Conservation (phyloP, 2,797 vertebrate species). For the Emydoidea blandingii region DNA sequence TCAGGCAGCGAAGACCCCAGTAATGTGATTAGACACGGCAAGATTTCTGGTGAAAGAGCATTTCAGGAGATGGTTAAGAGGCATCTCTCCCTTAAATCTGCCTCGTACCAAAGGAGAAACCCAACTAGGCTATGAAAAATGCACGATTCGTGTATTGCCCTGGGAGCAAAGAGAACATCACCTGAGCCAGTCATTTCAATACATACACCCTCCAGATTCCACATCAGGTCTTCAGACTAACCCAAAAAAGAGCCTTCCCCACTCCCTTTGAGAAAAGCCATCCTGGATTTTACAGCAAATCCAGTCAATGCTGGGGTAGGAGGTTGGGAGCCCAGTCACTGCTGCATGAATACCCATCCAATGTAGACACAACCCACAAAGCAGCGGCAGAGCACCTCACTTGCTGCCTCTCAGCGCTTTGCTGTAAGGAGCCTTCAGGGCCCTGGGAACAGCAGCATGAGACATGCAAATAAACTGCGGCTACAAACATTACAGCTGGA, state of each 20-base stretch:
- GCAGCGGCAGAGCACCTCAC: background rate
- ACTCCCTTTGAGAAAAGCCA: background rate
- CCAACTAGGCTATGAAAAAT: background rate
- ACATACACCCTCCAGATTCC: rapidly evolving
- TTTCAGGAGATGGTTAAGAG: background rate
- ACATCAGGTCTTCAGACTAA: background rate
- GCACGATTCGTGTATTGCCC: background rate
- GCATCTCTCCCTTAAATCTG: background rate
- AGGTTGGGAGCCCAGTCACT: rapidly evolving
- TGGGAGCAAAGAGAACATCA: background rate
- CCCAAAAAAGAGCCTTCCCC: background rate
- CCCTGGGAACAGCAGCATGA: background rate
- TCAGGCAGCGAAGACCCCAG: background rate
- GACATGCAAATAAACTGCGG: background rate
- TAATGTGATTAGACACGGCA: background rate
- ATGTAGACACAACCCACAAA: background rate
- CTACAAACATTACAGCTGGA: conserved; percentile 35
- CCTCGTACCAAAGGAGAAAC: background rate
- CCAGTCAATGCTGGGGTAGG: rapidly evolving
- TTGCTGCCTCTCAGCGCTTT: background rate
- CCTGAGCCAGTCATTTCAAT: background rate
- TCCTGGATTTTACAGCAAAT: background rate
- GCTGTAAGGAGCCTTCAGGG: background rate
- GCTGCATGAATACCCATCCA: background rate
- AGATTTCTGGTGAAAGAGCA: background rate